Percentiles rank a stretch among this genome's conserved stretches.
phyloP scores from a whole-genome alignment of 1,140 invertebrate genomes.

The Lasioglossum baleicum region DNA sequence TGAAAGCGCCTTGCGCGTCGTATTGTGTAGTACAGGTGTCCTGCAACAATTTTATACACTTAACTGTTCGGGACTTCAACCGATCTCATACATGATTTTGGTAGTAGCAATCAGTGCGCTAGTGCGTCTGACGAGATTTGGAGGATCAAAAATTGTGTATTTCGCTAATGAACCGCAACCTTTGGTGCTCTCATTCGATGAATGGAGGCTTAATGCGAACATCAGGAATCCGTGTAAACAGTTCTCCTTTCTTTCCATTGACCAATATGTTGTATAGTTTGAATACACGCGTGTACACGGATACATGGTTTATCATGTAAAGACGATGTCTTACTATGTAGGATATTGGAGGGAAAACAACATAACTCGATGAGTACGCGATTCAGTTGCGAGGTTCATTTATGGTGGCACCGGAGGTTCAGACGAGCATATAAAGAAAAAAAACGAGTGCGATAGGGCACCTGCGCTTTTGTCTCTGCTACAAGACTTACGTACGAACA shows the following conservation, averaged over 20 bases:
- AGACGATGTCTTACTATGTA: conserved; percentile 24
- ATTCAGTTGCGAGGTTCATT: conserved; percentile 44
- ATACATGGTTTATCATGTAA: not conserved
- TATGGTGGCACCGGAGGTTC: conserved; percentile 45
- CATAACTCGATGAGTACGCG: conserved; percentile 20
- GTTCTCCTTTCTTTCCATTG: conserved; percentile 22
- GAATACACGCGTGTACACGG: not conserved
- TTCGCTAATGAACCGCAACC: conserved; percentile 58
- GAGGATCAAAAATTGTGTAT: conserved; percentile 70
- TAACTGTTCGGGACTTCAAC: conserved; percentile 69
- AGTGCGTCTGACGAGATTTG: conserved; percentile 70
- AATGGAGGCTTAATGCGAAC: conserved; percentile 1
- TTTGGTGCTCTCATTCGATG: conserved; percentile 51
- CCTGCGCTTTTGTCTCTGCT: conserved; percentile 75
- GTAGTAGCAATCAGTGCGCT: conserved; percentile 62
- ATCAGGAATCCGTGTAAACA: not conserved
- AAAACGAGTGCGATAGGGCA: conserved; percentile 68
- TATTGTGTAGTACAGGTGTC: conserved; percentile 68
- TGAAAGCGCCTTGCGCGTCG: conserved; percentile 59
- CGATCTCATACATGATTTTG: conserved; percentile 68
- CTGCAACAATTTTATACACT: conserved; percentile 72
- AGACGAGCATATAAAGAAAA: conserved; percentile 51
- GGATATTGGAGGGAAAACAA: not conserved
- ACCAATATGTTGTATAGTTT: conserved; percentile 25
- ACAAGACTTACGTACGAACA: conserved; percentile 76